Evolutionary conservation across 2,797 vertebrate species (phyloP).

Genomic region (Melanotaenia nigrans): DNA sequence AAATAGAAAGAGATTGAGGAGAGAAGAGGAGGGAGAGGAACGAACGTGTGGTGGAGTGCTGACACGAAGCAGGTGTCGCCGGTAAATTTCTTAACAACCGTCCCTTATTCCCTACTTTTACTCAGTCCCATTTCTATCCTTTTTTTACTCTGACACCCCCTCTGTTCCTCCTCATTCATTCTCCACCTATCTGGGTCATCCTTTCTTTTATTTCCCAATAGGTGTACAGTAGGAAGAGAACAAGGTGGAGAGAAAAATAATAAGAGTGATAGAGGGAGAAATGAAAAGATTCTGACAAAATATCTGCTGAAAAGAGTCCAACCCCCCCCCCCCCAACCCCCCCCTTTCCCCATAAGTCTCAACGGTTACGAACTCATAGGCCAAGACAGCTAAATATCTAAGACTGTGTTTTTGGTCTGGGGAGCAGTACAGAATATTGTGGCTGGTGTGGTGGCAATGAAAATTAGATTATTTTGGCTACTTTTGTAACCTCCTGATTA

Average conservation of each 20-base stretch:
- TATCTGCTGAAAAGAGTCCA: constrained; percentile 24
- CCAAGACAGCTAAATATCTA: constrained; percentile 16
- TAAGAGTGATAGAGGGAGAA: background rate
- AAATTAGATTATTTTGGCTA: constrained; percentile 41
- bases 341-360: constrained; percentile 8
- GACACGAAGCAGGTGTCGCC: constrained; percentile 69
- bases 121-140: constrained; percentile 18
- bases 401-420: constrained; percentile 27
- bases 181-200: constrained; percentile 72
- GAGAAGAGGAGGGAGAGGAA: constrained; percentile 19
- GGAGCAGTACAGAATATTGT: constrained; percentile 38
- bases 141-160: constrained; percentile 17
- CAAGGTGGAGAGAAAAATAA: background rate
- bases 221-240: constrained; percentile 50
- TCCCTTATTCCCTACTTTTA: constrained; percentile 13
- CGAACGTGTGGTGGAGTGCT: constrained; percentile 43
- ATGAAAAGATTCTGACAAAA: constrained; percentile 36
- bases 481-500: constrained; percentile 40
- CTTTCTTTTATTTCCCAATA: constrained; percentile 58
- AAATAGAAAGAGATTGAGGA: constrained; percentile 37
- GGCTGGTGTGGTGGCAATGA: constrained; percentile 9
- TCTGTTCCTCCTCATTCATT: constrained; percentile 35
- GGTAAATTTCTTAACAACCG: constrained; percentile 50
- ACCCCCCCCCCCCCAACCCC: constrained; percentile 8
- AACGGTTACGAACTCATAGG: constrained; percentile 18